Evolutionary conservation across 2,888 invertebrate species (phyloP).

Genomic region (Aplocera efformata): DNA sequence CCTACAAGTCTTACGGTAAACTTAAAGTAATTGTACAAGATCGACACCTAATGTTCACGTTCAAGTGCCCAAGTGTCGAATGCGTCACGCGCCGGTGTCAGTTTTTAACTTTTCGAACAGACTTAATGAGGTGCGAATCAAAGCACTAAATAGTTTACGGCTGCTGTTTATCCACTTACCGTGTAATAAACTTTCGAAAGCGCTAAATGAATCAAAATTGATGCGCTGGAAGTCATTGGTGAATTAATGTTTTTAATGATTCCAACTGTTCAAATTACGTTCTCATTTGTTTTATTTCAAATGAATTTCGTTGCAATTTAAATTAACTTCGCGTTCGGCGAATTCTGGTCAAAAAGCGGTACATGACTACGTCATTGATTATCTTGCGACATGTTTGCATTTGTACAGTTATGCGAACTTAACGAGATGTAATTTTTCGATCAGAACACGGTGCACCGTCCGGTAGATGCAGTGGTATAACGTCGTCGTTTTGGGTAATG

Average conservation of each 20-base stretch:
- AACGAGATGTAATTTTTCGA: constrained; percentile 40
- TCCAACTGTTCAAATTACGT: constrained; percentile 5
- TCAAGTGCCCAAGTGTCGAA: constrained; percentile 38
- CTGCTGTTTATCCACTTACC: constrained; percentile 24
- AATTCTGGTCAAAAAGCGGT: constrained; percentile 17
- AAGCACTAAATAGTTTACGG: constrained; percentile 29
- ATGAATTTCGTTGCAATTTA: constrained; percentile 5
- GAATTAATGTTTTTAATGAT: constrained; percentile 11
- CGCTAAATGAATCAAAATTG: constrained; percentile 8
- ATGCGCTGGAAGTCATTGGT: constrained; percentile 3
- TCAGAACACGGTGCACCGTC: constrained; percentile 27
- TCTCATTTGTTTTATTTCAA: constrained; percentile 6
- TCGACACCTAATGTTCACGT: too few relatives aligned
- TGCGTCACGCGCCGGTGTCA: constrained; percentile 44
- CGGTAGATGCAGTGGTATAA: constrained; percentile 9
- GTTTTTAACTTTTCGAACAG: constrained; percentile 31
- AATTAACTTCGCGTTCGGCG: constrained; percentile 1
- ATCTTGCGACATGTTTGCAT: constrained; percentile 28
- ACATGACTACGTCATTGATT: constrained; percentile 20
- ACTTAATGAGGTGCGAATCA: constrained; percentile 34
- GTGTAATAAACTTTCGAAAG: constrained; percentile 16
- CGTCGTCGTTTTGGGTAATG: constrained; percentile 12
- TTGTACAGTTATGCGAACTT: constrained; percentile 37
- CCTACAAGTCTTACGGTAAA: constrained; percentile 60
- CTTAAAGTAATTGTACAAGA: constrained; percentile 41